These are phyloP conservation scores for Phalacrocorax brasilianus DNA, from an alignment of 2,113 vertebrate genomes.

Conservation along the genomic window DNA sequence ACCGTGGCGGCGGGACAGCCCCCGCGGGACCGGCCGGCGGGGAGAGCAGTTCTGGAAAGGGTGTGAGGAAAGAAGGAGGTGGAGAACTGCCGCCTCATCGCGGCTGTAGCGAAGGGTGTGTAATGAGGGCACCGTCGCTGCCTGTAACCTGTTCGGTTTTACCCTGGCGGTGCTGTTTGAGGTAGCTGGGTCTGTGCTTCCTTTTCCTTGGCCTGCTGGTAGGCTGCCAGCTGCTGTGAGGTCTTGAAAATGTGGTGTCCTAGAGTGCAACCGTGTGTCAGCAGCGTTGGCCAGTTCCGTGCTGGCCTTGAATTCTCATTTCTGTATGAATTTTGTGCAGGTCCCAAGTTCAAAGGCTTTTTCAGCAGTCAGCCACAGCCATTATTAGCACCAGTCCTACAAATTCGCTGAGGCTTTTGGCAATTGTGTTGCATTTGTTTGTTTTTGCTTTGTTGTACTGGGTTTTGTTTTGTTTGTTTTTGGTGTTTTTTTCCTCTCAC, in stretches of 20 bases:
- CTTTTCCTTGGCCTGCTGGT: background rate
- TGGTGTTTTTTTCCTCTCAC: accelerated
- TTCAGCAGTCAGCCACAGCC: background rate
- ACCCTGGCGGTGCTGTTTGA: accelerated
- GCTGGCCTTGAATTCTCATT: background rate
- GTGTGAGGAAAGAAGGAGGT: background rate
- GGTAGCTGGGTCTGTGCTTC: background rate
- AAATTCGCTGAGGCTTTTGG: background rate
- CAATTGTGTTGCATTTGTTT: background rate
- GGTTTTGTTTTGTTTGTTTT: too few relatives aligned
- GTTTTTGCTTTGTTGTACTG: background rate
- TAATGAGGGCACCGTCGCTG: background rate
- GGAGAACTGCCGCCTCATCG: background rate
- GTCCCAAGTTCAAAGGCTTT: background rate
- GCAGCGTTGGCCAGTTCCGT: accelerated
- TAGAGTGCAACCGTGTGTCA: background rate
- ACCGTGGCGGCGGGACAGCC: background rate
- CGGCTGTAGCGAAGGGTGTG: background rate
- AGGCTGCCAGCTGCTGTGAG: background rate
- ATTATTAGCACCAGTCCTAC: accelerated
- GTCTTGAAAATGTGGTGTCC: background rate
- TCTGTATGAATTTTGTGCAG: accelerated
- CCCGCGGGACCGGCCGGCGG: background rate
- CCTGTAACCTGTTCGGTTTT: background rate
- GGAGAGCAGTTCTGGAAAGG: accelerated